Evolutionary conservation across 1,140 invertebrate species (phyloP).

Genomic region (Nebria ingens): DNA sequence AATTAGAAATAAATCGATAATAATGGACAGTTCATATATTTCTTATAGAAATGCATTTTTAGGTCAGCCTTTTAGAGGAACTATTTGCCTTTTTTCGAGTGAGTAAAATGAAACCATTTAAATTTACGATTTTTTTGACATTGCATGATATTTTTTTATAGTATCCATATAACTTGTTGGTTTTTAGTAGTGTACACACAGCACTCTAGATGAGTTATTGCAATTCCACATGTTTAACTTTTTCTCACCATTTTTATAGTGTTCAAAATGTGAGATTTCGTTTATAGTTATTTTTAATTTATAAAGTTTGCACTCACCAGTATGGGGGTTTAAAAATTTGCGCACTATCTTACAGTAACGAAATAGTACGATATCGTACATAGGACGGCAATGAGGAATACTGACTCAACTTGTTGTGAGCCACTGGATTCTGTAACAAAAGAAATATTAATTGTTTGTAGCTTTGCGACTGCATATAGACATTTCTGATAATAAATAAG

Average conservation of each 20-base stretch:
- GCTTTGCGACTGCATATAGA: too few relatives aligned
- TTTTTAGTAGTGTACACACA: neutral
- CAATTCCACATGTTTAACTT: slow-evolving; percentile 1
- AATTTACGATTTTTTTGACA: too few relatives aligned
- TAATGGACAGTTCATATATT: too few relatives aligned
- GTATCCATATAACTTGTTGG: too few relatives aligned
- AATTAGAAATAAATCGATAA: too few relatives aligned
- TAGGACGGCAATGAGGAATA: neutral
- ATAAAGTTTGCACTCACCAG: neutral
- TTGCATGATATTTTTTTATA: too few relatives aligned
- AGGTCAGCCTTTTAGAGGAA: too few relatives aligned
- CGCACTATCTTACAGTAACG: neutral
- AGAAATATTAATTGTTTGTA: neutral
- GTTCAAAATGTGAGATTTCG: neutral
- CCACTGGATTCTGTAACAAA: slow-evolving; percentile 2
- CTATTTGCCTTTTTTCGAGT: too few relatives aligned
- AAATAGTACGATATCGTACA: neutral
- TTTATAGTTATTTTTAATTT: too few relatives aligned
- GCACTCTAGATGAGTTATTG: slow-evolving; percentile 7
- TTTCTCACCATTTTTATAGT: neutral
- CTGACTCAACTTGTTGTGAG: neutral
- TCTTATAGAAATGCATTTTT: too few relatives aligned
- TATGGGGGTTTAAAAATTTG: neutral
- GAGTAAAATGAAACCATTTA: too few relatives aligned
- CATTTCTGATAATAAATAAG: too few relatives aligned